Base-by-base conservation (phyloP, 1,140 invertebrate species). In the Acromyrmex echinatior region DNA sequence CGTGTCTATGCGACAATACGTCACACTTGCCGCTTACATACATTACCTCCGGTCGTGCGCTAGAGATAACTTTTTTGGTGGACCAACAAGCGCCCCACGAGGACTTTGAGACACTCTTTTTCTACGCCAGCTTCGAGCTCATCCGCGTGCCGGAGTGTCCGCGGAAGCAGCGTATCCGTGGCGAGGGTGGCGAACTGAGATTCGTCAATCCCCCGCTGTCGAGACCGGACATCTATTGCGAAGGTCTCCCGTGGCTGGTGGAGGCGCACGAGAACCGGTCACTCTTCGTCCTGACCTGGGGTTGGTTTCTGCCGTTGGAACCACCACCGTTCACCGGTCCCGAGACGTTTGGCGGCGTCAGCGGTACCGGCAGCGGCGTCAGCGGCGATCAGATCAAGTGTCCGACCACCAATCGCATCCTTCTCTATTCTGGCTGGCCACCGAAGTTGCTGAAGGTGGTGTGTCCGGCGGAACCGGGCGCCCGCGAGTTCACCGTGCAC, bases 241-340 rank as follows among this genome's bases (percentile, higher is more conserved):
- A 96, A 12, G 97, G 97, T 16, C 94, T 97, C 70, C 97, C 97
- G 1, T 98, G 97, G 97, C 93, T 97, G 68, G 96, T 98, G 28
- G 96, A 97, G 92, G 97, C 97, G 1, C 96, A 97, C 73, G 96
- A 97, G 62, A 97, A 98, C 89, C 96, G 97, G 31, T 97, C 97
- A 5, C 95, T 98, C 1, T 98, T 97, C 89, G 95, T 98, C 25
- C 94, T 97, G 53, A 97, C 97, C 6, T 98, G 97, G 97, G 97
- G 97, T 2, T 96, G 96, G 90, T 96, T 97, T 80, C 81, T 95
- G 65, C 94, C 94, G 0, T 89, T 94, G 1, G 95, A 94, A 73
- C 89, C 89, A 0, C 70, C 63, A 0, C 70, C 63, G 2, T 1
- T 49, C 0, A 2, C 14, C 56, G 28, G 53, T 6, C 6, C 80